phyloP scores from a whole-genome alignment of 2,888 invertebrate genomes.

The Lasioglossum figueresi region DNA sequence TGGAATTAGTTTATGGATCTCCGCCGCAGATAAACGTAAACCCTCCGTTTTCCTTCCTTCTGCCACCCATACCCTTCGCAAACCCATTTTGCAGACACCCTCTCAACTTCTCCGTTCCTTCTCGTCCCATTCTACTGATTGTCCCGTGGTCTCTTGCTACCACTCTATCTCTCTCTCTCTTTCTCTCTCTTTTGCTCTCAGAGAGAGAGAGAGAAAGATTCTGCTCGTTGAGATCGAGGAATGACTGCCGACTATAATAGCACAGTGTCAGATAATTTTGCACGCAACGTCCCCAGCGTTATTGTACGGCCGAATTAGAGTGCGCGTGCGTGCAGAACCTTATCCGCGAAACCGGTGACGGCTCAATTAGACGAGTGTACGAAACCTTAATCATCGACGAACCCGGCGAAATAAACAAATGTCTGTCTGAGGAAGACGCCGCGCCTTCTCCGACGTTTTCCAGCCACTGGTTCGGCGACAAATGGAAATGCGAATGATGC shows the following conservation, averaged over 20 bases:
- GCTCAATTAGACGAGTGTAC: slow-evolving; percentile 54
- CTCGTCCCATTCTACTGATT: slow-evolving; percentile 38
- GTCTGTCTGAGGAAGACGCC: slow-evolving; percentile 23
- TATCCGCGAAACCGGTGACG: slow-evolving; percentile 43
- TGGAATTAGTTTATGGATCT: slow-evolving; percentile 74
- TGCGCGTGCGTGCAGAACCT: slow-evolving; percentile 36
- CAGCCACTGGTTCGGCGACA: background rate
- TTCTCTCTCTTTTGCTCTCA: background rate
- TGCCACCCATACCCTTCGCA: background rate
- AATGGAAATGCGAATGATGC: background rate
- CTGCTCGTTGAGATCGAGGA: slow-evolving; percentile 55
- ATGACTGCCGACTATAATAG: slow-evolving; percentile 53
- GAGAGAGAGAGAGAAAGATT: too few relatives aligned
- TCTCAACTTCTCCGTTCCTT: slow-evolving; percentile 45
- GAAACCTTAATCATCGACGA: slow-evolving; percentile 22
- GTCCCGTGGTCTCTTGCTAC: slow-evolving; percentile 29
- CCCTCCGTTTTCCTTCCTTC: slow-evolving; percentile 46
- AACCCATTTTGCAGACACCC: slow-evolving; percentile 28
- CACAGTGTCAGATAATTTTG: slow-evolving; percentile 70
- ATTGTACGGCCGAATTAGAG: slow-evolving; percentile 51
- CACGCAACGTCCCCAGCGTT: slow-evolving; percentile 53
- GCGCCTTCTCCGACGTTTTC: background rate
- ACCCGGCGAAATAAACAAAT: slow-evolving; percentile 37
- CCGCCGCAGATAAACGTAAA: slow-evolving; percentile 66
- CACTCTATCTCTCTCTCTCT: background rate